A percentile compares a stretch with the other conserved stretches of the same genome.
These are phyloP conservation scores for Drosophila bunnanda DNA, from an alignment of 2,888 invertebrate genomes.

Conservation along the genomic window DNA sequence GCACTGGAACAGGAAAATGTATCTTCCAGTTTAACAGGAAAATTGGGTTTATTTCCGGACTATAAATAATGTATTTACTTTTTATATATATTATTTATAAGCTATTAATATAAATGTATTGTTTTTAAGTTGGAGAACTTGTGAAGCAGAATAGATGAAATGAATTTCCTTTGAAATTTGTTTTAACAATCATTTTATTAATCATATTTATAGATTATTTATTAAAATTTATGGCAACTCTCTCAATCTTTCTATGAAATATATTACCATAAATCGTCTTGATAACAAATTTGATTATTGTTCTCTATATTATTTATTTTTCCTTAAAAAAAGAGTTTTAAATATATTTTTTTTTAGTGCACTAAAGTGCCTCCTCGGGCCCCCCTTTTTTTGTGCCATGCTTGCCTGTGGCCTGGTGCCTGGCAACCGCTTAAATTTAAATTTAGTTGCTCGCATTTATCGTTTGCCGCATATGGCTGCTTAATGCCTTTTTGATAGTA, in stretches of 20 bases:
- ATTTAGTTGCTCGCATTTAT: conserved; percentile 68
- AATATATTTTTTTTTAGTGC: conserved; percentile 10
- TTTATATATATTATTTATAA: not conserved
- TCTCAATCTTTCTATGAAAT: too few species aligned
- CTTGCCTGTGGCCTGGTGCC: conserved; percentile 5
- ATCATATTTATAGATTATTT: too few species aligned
- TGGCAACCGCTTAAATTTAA: conserved; percentile 74
- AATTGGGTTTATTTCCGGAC: not conserved
- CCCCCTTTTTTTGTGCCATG: not conserved
- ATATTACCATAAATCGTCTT: too few species aligned
- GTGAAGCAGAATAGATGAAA: too few species aligned
- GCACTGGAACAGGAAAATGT: not conserved
- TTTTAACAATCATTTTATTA: too few species aligned
- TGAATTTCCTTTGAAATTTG: too few species aligned
- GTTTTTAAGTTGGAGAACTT: not conserved
- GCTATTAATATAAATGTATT: not conserved
- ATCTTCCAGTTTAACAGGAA: not conserved
- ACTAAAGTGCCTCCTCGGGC: conserved; percentile 9
- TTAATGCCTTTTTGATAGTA: conserved; percentile 71
- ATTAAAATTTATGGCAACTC: too few species aligned
- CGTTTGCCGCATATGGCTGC: conserved; percentile 45
- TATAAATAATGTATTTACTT: too few species aligned
- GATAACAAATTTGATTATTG: too few species aligned
- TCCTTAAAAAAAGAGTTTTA: not conserved
- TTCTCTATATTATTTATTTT: not conserved